phyloP scores from a whole-genome alignment of 2,797 vertebrate genomes.

The Huso huso region DNA sequence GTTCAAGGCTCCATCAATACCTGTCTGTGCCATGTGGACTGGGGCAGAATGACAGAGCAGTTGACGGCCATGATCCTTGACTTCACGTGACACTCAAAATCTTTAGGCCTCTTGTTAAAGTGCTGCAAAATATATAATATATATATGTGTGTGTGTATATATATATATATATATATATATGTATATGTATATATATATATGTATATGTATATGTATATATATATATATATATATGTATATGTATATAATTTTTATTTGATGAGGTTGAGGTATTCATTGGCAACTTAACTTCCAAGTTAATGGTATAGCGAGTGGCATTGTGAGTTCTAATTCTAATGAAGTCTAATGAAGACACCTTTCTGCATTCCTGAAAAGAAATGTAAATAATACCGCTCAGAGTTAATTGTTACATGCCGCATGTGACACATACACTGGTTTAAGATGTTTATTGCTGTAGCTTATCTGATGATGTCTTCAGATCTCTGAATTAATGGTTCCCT shows the following conservation, averaged over 20 bases:
- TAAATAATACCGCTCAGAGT: no score
- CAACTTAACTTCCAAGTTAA: no score
- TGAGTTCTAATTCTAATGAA: no score
- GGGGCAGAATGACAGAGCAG: slow-evolving; percentile 5
- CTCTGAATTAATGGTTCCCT: no score
- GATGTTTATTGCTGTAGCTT: no score
- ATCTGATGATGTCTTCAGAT: no score
- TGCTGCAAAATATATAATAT: neutral
- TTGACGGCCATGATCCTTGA: slow-evolving; percentile 27
- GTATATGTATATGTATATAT: slow-evolving; percentile 16
- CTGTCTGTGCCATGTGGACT: slow-evolving; percentile 26
- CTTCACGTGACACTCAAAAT: slow-evolving; percentile 24
- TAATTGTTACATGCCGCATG: no score
- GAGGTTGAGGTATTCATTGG: no score
- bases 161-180: neutral
- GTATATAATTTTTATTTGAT: slow-evolving; percentile 11
- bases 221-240: slow-evolving; percentile 7
- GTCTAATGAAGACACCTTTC: no score
- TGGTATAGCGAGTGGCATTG: no score
- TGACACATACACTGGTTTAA: no score
- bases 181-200: slow-evolving; percentile 9
- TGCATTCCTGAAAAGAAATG: no score
- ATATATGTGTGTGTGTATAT: slow-evolving; percentile 12
- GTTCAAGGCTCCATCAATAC: slow-evolving; percentile 31
- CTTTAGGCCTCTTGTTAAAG: neutral